Conservation (phyloP, 2,888 invertebrate species). For the Adelognathus sp. region DNA sequence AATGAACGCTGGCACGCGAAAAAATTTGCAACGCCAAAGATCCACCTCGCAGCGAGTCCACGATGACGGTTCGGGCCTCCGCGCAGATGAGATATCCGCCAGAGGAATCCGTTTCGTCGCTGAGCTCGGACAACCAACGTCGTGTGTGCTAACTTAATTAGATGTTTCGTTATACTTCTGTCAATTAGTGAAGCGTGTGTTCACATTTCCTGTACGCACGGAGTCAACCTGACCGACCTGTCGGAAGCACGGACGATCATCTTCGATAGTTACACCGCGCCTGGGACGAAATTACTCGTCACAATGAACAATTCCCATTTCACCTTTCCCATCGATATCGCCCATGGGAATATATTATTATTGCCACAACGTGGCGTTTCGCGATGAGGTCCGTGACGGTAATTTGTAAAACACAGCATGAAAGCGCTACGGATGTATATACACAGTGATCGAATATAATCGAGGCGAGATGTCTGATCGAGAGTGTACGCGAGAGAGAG, state of each 20-base stretch:
- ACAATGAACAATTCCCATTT: conserved; percentile 1
- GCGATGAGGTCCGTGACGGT: not conserved
- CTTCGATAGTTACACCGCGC: not conserved
- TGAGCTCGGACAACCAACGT: conserved; percentile 54
- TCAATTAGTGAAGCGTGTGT: conserved; percentile 61
- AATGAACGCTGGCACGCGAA: conserved; percentile 55
- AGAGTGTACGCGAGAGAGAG: not conserved
- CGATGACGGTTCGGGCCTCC: too few species aligned
- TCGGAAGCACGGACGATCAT: not conserved
- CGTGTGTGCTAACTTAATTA: conserved; percentile 61
- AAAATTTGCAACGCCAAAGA: conserved; percentile 45
- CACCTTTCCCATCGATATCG: not conserved
- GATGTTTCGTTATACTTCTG: conserved; percentile 52
- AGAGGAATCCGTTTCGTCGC: conserved; percentile 57
- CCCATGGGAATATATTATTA: not conserved
- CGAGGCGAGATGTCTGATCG: not conserved
- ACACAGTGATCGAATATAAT: conserved; percentile 29
- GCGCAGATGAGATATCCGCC: too few species aligned
- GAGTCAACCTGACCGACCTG: not conserved
- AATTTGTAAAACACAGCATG: conserved; percentile 28
- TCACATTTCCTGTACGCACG: conserved; percentile 40
- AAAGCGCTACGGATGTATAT: conserved; percentile 14
- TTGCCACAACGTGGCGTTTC: conserved; percentile 1
- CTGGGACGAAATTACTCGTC: not conserved
- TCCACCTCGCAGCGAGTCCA: not conserved